phyloP scores from a whole-genome alignment of 1,140 invertebrate species.

The Lepidurus apus region DNA sequence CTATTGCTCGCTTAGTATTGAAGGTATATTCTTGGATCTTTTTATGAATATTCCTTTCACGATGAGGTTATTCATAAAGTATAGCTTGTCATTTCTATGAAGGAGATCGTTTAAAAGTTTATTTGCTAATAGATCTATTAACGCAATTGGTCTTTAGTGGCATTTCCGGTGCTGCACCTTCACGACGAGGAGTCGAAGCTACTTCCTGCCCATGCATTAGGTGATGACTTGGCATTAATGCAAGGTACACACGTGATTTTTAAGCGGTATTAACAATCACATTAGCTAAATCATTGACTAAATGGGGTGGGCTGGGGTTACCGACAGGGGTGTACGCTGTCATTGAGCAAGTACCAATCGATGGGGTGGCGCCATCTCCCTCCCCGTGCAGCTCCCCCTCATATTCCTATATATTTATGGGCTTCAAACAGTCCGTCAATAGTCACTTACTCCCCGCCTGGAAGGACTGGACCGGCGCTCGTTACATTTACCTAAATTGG shows the following conservation, averaged over 20 bases:
- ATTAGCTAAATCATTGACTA: neutral
- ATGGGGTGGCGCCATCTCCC: neutral
- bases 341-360: neutral
- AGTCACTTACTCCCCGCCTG: constrained; percentile 10
- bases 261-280: neutral
- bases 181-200: neutral
- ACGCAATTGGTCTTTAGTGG: neutral
- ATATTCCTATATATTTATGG: constrained; percentile 1
- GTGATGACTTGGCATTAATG: constrained; percentile 5
- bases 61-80: too few species aligned
- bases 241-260: neutral
- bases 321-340: neutral
- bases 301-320: neutral
- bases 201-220: neutral
- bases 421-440: neutral
- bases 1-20: too few species aligned
- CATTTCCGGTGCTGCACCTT: neutral
- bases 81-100: too few species aligned
- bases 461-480: constrained; percentile 28
- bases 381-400: neutral
- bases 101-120: too few species aligned
- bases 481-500: constrained; percentile 28
- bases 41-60: too few species aligned
- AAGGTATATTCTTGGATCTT: too few species aligned
- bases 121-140: neutral